These are phyloP conservation scores for Myzus persicae DNA, from an alignment of 1,140 invertebrate genomes.

Conservation along the genomic window DNA sequence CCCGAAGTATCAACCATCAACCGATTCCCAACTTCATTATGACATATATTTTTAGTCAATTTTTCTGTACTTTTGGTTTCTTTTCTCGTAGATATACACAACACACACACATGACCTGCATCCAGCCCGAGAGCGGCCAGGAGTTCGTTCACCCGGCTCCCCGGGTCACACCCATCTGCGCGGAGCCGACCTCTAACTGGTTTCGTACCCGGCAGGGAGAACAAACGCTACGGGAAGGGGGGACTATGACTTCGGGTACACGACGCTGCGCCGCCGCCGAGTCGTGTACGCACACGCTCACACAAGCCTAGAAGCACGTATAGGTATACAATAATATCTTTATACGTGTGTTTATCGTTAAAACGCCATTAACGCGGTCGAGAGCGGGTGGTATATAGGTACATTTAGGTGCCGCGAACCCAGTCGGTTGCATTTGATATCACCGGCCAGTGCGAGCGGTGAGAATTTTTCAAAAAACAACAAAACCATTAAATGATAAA, in stretches of 20 bases:
- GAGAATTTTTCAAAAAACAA: not conserved
- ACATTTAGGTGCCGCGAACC: not conserved
- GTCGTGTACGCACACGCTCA: not conserved
- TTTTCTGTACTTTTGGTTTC: constrained; percentile 53
- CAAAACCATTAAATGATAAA: not conserved
- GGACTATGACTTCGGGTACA: not conserved
- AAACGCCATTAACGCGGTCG: not conserved
- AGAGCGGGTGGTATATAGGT: not conserved
- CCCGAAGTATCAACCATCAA: not conserved
- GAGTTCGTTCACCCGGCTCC: constrained; percentile 46
- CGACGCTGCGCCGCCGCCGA: not conserved
- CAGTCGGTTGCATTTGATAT: not conserved
- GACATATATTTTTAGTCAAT: not conserved
- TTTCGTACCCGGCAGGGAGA: constrained; percentile 36
- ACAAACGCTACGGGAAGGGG: not conserved
- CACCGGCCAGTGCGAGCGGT: not conserved
- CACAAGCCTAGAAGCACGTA: not conserved
- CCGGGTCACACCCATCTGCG: constrained; percentile 55
- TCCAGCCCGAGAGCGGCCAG: not conserved
- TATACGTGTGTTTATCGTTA: not conserved
- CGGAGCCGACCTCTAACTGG: constrained; percentile 54
- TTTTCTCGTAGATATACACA: not conserved
- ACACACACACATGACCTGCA: constrained; percentile 42
- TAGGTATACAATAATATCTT: not conserved
- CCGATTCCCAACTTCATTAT: not conserved